Evolutionary conservation across 2,888 invertebrate genomes (phyloP).

Genomic region (Diplazon laetatorius): DNA sequence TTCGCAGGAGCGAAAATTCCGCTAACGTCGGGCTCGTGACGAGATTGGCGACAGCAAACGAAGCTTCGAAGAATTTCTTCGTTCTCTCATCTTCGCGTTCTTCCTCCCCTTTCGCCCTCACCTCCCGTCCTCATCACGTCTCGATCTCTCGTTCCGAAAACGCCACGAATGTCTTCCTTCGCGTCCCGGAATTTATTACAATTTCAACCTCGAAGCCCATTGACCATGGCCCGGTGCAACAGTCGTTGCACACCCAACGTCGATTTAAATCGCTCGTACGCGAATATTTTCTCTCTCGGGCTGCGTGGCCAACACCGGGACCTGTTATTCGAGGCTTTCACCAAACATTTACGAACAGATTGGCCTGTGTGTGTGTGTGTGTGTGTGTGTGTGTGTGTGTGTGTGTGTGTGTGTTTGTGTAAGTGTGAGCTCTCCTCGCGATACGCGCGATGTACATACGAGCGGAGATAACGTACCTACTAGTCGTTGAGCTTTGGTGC

Average conservation of each 20-base stretch:
- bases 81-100: not conserved
- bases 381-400: not conserved
- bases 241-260: not conserved
- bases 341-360: constrained; percentile 49
- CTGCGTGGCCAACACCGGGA: not conserved
- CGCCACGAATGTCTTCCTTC: not conserved
- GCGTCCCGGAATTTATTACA: not conserved
- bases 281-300: not conserved
- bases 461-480: not conserved
- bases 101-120: not conserved
- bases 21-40: not conserved
- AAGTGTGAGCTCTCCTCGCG: not conserved
- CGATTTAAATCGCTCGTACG: constrained; percentile 21
- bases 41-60: constrained; percentile 28
- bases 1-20: not conserved
- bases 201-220: constrained; percentile 32
- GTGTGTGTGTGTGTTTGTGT: not conserved
- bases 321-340: constrained; percentile 48
- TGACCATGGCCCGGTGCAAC: not conserved
- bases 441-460: constrained; percentile 1
- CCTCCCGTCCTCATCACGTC: too few species aligned
- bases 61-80: not conserved
- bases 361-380: not conserved
- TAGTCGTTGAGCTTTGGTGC: constrained; percentile 32
- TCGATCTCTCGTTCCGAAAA: too few species aligned